Base-by-base conservation (phyloP, 2,113 vertebrate species). In the Oncorhynchus keta region DNA sequence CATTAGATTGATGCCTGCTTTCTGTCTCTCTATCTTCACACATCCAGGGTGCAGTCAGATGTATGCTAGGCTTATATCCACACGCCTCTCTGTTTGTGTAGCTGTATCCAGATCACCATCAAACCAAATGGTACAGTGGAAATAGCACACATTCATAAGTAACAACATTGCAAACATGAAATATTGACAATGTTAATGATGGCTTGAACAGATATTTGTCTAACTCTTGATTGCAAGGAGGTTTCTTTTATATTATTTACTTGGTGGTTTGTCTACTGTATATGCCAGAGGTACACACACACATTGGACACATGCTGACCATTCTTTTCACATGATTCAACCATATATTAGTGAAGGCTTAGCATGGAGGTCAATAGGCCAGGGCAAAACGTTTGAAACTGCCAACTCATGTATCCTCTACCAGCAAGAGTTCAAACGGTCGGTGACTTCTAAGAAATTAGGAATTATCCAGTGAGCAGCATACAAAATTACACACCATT, bases 21-120 rank as follows among this genome's bases (percentile, higher is more conserved):
- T 84, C 80, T 90, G 78, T 89, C 76, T 87, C 51, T 39, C 84
- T 79, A 78, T 77, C 82, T 86, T 84, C 84, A 57, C 14, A 20
- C 80, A 80, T 74, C 78, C 83, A 74, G 65, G 67, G 76, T 64
- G 70, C 74, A 82, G 75, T 83, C 85, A 77, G 75, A 45, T 45
- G 26, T 49, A 62, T 48, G n/a, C 32, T 7, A 26, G 72, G 59
- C 59, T 80, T 75, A 57, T 35, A 76, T 39, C 65, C 51, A 61
- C 69, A 75, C 24, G 55, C 32, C 16, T 45, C 26, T 30, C 68
- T 76, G 7, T 84, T 79, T 68, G 70, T 71, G 30, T 67, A 75
- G 48, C 72, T 14, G 18, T 68, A 18, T 64, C 71, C 61, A 32
- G 61, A 4, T 72, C 8, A 20, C 24, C 35, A 28, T 11, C 20